Evolutionary conservation across 2,888 invertebrate genomes (phyloP), one percentile per base, ranked within the genome.

Genomic region (Cetonia aurata): DNA sequence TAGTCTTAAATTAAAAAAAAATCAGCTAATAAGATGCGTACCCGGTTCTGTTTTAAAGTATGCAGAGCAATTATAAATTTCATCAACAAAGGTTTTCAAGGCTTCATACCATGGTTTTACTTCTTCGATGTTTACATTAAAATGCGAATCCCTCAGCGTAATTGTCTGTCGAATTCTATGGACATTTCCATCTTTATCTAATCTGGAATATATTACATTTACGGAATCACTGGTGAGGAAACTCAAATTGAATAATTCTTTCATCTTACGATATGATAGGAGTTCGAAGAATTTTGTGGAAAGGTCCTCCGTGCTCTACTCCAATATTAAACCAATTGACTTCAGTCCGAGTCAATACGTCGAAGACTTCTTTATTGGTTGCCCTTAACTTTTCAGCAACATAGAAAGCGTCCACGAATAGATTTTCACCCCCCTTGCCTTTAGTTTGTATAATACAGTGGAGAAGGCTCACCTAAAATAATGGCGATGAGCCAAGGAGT

Each of bases 301-400:
- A 92, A 59, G 87, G 86, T 48, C 86, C 87, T 3, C 86, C 89
- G 71, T 87, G 86, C 78, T 93, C 92, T 56, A 86, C 84, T 3
- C 93, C 93, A 59, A 91, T 85, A 77, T 93, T 93, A 73, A 88
- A 89, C 91, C 92, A 94, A 80, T 93, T 92, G 0, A 93, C 89
- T 46, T 87, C 84, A 0, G 86, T 87, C 48, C 87, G 84, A 0
- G 88, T 87, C 25, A 94, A 82, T 0, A 89, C 81, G 56, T 87
- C 84, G 77, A 88, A 93, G 56, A 87, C 83, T n/a, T 88, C 82
- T 0, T 88, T 88, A 75, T 89, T 83, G 59, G 88, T 82, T 13
- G 82, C 77, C 55, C 86, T 87, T 81, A 93, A 84, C 52, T 88
- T 87, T 69, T 89, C 83, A 0, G 91, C 92, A 6, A 91, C 86